phyloP scores from a whole-genome alignment of 2,888 invertebrate genomes.

The Ormyrus pomaceus region DNA sequence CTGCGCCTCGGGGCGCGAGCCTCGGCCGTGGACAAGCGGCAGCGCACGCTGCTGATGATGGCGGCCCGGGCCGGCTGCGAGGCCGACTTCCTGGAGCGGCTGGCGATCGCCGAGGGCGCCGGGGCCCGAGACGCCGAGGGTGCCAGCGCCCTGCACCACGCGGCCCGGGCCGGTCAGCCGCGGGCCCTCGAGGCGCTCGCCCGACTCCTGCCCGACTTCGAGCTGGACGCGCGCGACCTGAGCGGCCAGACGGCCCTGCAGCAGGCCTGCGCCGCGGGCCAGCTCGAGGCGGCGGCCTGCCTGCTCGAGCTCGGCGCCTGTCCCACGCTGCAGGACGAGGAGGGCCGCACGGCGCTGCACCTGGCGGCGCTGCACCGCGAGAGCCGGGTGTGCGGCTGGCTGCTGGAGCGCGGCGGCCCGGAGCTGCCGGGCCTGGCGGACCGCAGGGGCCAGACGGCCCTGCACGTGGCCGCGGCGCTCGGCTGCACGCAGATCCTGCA shows the following conservation, averaged over 20 bases:
- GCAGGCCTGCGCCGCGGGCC: constrained; percentile 83
- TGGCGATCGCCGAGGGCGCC: constrained; percentile 74
- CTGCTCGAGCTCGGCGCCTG: constrained; percentile 80
- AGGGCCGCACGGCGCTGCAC: constrained; percentile 58
- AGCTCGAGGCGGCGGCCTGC: constrained; percentile 79
- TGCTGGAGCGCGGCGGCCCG: not conserved
- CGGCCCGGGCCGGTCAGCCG: constrained; percentile 85
- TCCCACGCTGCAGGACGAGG: constrained; percentile 59
- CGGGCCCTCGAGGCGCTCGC: constrained; percentile 81
- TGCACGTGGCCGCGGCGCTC: constrained; percentile 84
- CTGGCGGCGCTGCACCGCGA: constrained; percentile 18
- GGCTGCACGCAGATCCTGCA: constrained; percentile 76
- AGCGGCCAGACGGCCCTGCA: constrained; percentile 83
- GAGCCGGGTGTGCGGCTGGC: constrained; percentile 40
- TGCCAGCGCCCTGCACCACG: constrained; percentile 86
- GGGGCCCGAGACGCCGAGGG: constrained; percentile 82
- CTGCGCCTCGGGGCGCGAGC: constrained; percentile 84
- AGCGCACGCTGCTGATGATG: constrained; percentile 83
- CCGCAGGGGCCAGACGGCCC: constrained; percentile 79
- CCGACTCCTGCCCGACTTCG: constrained; percentile 77
- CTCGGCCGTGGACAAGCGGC: constrained; percentile 84
- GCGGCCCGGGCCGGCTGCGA: constrained; percentile 5
- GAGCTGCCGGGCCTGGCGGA: not conserved
- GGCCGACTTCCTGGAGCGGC: not conserved
- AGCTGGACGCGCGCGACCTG: constrained; percentile 78